Conservation (phyloP, 2,888 invertebrate genomes). For the Mythimna vitellina region DNA sequence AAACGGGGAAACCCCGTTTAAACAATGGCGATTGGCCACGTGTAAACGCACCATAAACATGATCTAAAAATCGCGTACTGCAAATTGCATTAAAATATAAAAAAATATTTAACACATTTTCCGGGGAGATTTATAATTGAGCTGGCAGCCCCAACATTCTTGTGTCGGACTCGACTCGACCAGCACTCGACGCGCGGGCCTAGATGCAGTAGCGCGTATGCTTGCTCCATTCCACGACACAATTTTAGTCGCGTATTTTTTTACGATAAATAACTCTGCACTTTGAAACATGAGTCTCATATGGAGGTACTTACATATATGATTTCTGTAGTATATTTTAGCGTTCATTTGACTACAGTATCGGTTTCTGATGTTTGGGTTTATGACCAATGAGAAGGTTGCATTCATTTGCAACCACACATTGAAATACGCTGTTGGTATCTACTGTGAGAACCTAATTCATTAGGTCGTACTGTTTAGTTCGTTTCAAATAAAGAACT, state of each 20-base stretch:
- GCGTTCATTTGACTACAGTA: conserved; percentile 16
- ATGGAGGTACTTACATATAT: conserved; percentile 6
- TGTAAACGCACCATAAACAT: too few species aligned
- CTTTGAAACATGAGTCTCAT: conserved; percentile 33
- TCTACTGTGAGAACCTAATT: conserved; percentile 19
- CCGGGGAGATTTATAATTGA: conserved; percentile 35
- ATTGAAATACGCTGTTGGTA: not conserved
- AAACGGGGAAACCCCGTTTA: too few species aligned
- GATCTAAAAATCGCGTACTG: not conserved
- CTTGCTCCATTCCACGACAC: conserved; percentile 9
- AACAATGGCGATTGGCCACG: too few species aligned
- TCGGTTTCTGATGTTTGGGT: not conserved
- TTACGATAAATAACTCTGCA: conserved; percentile 54
- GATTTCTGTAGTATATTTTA: conserved; percentile 37
- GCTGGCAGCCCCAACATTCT: conserved; percentile 60
- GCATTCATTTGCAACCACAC: conserved; percentile 2
- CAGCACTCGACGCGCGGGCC: conserved; percentile 37
- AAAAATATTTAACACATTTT: conserved; percentile 7
- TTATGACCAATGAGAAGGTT: conserved; percentile 11
- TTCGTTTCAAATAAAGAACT: not conserved
- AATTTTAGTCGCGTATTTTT: conserved; percentile 55
- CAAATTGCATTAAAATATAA: not conserved
- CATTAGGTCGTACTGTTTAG: conserved; percentile 17
- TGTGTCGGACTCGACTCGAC: conserved; percentile 34
- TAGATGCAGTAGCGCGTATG: conserved; percentile 27